A percentile compares a stretch with the other conserved stretches of the same genome.
These are phyloP conservation scores for Pseudorhombus dupliciocellatus DNA, from an alignment of 2,113 vertebrate genomes.

Conservation along the genomic window DNA sequence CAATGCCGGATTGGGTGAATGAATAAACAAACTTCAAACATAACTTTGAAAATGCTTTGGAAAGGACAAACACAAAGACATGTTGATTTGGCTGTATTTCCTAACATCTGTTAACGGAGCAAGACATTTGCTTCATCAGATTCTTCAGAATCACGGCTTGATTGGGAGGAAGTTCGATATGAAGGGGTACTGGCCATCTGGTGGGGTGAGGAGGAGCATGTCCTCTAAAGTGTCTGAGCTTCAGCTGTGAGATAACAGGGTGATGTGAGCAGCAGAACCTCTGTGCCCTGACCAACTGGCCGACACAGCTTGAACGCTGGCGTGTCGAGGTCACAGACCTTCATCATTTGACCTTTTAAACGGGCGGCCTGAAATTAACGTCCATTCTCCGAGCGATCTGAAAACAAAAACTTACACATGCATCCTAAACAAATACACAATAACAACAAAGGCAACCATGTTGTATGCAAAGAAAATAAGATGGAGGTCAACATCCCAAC, in stretches of 20 bases:
- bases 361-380: slow-evolving; percentile 39
- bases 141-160: slow-evolving; percentile 32
- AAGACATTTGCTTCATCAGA: slow-evolving; percentile 6
- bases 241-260: slow-evolving; percentile 55
- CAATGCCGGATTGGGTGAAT: neutral
- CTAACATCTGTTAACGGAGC: slow-evolving; percentile 22
- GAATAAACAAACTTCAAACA: neutral
- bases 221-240: slow-evolving; percentile 66
- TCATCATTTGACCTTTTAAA: slow-evolving; percentile 49
- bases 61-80: slow-evolving; percentile 14
- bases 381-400: slow-evolving; percentile 2
- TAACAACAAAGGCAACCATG: slow-evolving; percentile 17
- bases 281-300: slow-evolving; percentile 71
- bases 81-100: slow-evolving; percentile 30
- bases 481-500: slow-evolving; percentile 18
- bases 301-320: slow-evolving; percentile 59
- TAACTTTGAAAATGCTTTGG: neutral
- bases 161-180: slow-evolving; percentile 42
- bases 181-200: slow-evolving; percentile 64
- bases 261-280: slow-evolving; percentile 60
- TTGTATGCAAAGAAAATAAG: neutral
- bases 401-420: slow-evolving; percentile 7
- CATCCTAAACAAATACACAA: slow-evolving; percentile 8
- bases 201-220: slow-evolving; percentile 41
- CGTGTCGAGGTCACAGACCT: slow-evolving; percentile 41